Base-by-base conservation (phyloP, 2,113 vertebrate species). In the Trichomycterus rosablanca region DNA sequence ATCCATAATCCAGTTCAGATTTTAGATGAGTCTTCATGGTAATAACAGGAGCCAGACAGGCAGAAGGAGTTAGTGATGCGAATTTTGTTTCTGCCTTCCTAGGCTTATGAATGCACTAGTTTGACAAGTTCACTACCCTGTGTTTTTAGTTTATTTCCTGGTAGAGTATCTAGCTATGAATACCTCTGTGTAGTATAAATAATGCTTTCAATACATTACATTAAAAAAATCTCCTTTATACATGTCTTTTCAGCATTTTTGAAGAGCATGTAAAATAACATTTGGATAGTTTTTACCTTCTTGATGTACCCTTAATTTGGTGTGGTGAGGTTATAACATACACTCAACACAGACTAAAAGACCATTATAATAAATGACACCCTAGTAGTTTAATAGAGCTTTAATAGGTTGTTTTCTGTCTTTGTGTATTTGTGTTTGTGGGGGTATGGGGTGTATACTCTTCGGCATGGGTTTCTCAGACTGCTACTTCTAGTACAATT, bases 11-110 rank as follows among this genome's bases (percentile, higher is more conserved):
- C 73, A 77, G 46, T 67, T 70, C 87, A 18, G 12, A 18, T 79
- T 75, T 89, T 87, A 23, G 19, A 18, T 15, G 5, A 60, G 66
- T 66, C 81, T 76, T 3, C 55, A 78, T 70, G 78, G 79, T 74
- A 85, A 86, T 84, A 85, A 87, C 80, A 69, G 72, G 80, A 87
- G 83, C 80, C 83, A 85, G 85, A 83, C 81, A 83, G 85, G 84
- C 80, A 84, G 84, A 87, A 84, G 83, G 56, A 66, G 66, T 62
- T 86, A 80, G 86, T 84, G 74, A 85, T 85, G 87, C 86, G 86
- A 89, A 89, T 87, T 88, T 84, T 84, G 83, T 86, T 86, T 87
- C 85, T 87, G 85, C 87, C 85, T 84, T 87, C 84, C 85, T 84
- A 81, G 85, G 76, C 80, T 78, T 84, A 79, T 86, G 85, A 56